Conservation (phyloP, 2,797 vertebrate species). For the Philypnodon macrostomus region DNA sequence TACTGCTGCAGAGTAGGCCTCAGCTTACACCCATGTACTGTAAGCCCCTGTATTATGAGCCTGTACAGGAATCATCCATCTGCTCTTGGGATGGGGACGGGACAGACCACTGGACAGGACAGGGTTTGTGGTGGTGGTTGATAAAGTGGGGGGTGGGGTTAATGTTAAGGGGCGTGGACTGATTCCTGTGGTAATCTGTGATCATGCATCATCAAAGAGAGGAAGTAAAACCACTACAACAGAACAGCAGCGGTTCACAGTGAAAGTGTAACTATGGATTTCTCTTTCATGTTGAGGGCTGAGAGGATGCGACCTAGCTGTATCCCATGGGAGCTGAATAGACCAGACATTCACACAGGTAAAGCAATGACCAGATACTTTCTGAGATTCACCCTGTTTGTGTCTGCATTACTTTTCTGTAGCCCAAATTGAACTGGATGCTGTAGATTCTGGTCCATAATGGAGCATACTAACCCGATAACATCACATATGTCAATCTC, state of each 20-base stretch:
- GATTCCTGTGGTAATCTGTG: constrained; percentile 48
- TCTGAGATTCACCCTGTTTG: too few species aligned
- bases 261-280: constrained; percentile 42
- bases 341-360: constrained; percentile 46
- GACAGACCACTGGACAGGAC: constrained; percentile 18
- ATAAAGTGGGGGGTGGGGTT: constrained; percentile 28
- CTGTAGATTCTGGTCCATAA: too few species aligned
- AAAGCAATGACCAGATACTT: constrained; percentile 9
- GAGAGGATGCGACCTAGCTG: constrained; percentile 57
- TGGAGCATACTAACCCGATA: too few species aligned
- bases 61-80: constrained; percentile 39
- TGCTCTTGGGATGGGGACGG: constrained; percentile 29
- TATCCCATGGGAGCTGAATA: constrained; percentile 55
- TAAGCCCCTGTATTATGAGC: constrained; percentile 32
- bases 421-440: too few species aligned
- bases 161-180: constrained; percentile 36
- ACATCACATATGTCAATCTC: too few species aligned
- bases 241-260: constrained; percentile 1
- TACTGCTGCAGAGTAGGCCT: constrained; percentile 44
- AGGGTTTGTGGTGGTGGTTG: constrained; percentile 26
- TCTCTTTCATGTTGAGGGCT: constrained; percentile 28
- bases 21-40: constrained; percentile 30
- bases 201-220: constrained; percentile 32
- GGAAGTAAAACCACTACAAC: constrained; percentile 12
- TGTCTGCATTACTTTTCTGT: too few species aligned